A percentile compares a stretch with the other conserved stretches of the same genome.
phyloP scores from a whole-genome alignment of 2,113 vertebrate species.

The Carassius gibelio region DNA sequence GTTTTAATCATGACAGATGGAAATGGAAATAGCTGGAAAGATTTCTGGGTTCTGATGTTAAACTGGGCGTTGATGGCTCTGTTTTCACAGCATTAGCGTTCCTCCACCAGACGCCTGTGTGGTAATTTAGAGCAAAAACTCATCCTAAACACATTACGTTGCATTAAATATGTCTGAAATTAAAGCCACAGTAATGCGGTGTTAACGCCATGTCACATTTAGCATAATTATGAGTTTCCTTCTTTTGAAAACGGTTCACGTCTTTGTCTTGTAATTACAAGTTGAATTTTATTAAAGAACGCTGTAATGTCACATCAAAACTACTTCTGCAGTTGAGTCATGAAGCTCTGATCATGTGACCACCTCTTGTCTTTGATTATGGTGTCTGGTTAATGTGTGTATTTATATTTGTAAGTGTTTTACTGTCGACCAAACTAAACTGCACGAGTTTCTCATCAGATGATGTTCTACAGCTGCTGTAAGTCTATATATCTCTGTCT shows the following conservation, averaged over 20 bases:
- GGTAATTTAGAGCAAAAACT: not conserved
- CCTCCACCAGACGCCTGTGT: not conserved
- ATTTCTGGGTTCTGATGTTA: not conserved
- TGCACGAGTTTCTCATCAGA: not conserved
- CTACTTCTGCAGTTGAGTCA: not conserved
- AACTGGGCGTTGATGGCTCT: not conserved
- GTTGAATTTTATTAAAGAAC: not conserved
- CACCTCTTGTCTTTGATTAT: not conserved
- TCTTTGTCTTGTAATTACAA: not conserved
- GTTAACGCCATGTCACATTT: not conserved
- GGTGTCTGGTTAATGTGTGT: not conserved
- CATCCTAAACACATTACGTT: not conserved
- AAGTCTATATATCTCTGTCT: slow-evolving; percentile 50
- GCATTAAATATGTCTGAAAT: not conserved
- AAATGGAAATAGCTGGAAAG: not conserved
- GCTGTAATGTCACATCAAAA: not conserved
- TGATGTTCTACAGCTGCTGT: not conserved
- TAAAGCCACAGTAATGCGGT: not conserved
- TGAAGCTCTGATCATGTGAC: not conserved
- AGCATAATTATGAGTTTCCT: not conserved
- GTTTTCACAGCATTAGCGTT: not conserved
- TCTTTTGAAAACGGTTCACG: not conserved
- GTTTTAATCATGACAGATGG: not conserved
- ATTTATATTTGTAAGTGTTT: not conserved
- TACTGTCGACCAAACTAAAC: not conserved